Evolutionary conservation across 2,797 vertebrate genomes (phyloP).

Genomic region (Crenichthys baileyi): DNA sequence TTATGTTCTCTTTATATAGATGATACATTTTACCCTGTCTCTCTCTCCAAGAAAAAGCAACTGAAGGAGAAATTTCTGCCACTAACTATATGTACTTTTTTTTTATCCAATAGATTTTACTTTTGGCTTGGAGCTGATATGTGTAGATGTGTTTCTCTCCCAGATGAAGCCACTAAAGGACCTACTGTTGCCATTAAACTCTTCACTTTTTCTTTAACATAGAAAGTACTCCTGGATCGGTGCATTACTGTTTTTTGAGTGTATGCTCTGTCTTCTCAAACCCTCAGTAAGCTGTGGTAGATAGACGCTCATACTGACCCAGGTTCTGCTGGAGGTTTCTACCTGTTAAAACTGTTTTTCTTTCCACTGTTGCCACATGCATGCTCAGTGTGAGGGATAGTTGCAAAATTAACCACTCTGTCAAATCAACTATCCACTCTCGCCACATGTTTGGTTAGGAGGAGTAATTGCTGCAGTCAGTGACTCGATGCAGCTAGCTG

Average conservation of each 20-base stretch:
- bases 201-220: background rate
- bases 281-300: too few relatives aligned
- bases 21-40: too few relatives aligned
- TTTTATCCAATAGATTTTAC: too few relatives aligned
- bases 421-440: background rate
- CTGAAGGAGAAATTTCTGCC: too few relatives aligned
- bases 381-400: background rate
- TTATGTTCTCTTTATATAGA: background rate
- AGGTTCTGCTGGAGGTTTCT: too few relatives aligned
- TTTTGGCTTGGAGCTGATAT: too few relatives aligned
- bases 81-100: too few relatives aligned
- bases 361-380: background rate
- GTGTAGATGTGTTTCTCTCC: too few relatives aligned
- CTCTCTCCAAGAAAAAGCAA: too few relatives aligned
- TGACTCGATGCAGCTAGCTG: background rate
- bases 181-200: background rate
- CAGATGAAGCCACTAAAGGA: too few relatives aligned
- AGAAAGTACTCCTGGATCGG: background rate
- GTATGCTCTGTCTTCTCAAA: background rate
- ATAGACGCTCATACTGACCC: too few relatives aligned
- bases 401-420: background rate
- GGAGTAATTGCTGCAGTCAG: background rate
- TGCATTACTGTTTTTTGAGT: background rate
- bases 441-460: background rate
- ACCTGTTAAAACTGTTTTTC: background rate